Evolutionary conservation across 2,888 invertebrate genomes (phyloP).

Genomic region (Helleia helle): DNA sequence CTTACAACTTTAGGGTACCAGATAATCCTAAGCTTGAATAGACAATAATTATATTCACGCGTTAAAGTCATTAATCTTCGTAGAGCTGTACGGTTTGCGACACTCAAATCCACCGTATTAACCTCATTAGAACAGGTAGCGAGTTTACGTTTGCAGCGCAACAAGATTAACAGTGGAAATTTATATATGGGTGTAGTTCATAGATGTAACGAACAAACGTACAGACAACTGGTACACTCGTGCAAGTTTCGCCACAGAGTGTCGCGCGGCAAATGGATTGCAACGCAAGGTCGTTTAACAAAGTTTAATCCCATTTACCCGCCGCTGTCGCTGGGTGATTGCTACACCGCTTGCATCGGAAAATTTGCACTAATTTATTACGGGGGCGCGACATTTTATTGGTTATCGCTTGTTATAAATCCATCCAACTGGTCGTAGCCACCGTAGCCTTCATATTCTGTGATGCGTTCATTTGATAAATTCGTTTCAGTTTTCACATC

Average conservation of each 20-base stretch:
- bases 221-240: slow-evolving; percentile 10
- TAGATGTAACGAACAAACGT: no score
- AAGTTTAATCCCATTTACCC: slow-evolving; percentile 65
- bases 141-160: slow-evolving; percentile 18
- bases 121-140: slow-evolving; percentile 19
- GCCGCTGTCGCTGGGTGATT: slow-evolving; percentile 42
- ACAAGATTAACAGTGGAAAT: slow-evolving; percentile 43
- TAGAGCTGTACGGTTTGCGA: neutral
- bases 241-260: slow-evolving; percentile 45
- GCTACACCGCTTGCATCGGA: slow-evolving; percentile 35
- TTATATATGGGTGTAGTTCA: slow-evolving; percentile 30
- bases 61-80: slow-evolving; percentile 4
- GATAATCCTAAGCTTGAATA: slow-evolving; percentile 2
- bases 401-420: slow-evolving; percentile 35
- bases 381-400: slow-evolving; percentile 32
- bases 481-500: no score
- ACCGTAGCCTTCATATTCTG: slow-evolving; percentile 20
- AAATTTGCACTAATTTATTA: slow-evolving; percentile 48
- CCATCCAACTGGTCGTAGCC: slow-evolving; percentile 28
- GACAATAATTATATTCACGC: slow-evolving; percentile 1
- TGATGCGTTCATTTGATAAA: slow-evolving; percentile 9
- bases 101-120: slow-evolving; percentile 10
- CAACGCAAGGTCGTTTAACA: slow-evolving; percentile 64
- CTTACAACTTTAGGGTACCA: no score
- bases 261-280: slow-evolving; percentile 57